Base-by-base conservation (phyloP, 2,113 vertebrate species). In the Kobus ellipsiprymnus region DNA sequence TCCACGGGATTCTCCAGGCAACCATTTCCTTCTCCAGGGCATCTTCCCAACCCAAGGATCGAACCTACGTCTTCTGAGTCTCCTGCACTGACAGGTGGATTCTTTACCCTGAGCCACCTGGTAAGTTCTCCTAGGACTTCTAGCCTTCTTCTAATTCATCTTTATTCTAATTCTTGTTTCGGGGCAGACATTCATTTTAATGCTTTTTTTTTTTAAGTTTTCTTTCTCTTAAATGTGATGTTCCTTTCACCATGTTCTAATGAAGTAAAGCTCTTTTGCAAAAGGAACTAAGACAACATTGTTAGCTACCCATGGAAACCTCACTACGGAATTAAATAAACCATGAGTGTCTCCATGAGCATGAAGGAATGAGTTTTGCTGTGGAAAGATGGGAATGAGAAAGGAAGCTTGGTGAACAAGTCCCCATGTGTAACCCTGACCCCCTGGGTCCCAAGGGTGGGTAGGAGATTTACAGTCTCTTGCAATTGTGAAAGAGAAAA, bases 241-340 rank as follows among this genome's bases (percentile, higher is more conserved):
- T 64, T 91, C 30, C 46, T 90, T 81, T 93, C n/a, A 91, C 57
- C 17, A 5, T 3, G 64, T 81, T 90, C 92, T 85, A 96, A 91
- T 16, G 33, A 87, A 90, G 78, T 71, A 48, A 96, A 95, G 62
- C 46, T 90, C n/a, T 27, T 94, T 91, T 92, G 60, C 94, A 77
- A 86, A 96, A 74, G 30, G 46, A 92, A 81, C 78, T 33, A 62
- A 85, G 55, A 64, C 44, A 59, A 27, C 17, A 30, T 33, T 44
- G 50, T 83, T 30, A 48, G 44, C 57, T 87, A 80, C 90, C 87
- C 16, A 48, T 9, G 15, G 84, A 87, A 77, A 16, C 29, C 87
- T 78, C 59, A 27, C 64, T 81, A 36, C 67, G 86, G 46, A 95
- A 60, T 83, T 30, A 80, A 91, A 25, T 29, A 33, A 67, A 48